Evolutionary conservation across 2,888 invertebrate genomes (phyloP).

Genomic region (Dicyrtomina minuta): DNA sequence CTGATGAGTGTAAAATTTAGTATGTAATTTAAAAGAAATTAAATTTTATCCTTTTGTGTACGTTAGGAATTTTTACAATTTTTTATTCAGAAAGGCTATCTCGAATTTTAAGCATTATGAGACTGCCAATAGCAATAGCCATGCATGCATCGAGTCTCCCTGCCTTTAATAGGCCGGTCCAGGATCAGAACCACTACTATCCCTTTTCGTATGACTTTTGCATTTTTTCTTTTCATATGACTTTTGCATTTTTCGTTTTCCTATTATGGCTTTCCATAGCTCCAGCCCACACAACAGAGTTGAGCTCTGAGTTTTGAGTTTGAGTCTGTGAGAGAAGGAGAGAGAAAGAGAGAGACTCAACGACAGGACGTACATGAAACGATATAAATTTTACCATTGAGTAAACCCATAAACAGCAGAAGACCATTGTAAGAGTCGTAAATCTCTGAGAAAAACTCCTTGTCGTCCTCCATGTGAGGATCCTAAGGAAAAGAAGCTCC

Average conservation of each 20-base stretch:
- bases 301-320: not conserved
- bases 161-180: not conserved
- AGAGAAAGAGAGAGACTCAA: no score
- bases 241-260: conserved; percentile 17
- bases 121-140: no score
- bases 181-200: not conserved
- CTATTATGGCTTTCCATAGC: not conserved
- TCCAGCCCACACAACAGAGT: no score
- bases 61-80: no score
- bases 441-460: conserved; percentile 37
- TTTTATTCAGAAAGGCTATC: no score
- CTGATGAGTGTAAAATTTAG: no score
- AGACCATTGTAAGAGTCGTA: conserved; percentile 41
- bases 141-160: no score
- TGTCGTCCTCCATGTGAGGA: conserved; percentile 27
- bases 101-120: no score
- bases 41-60: no score
- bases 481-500: no score
- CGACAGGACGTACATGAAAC: conserved; percentile 9
- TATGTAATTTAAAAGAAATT: no score
- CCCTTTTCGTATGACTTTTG: not conserved
- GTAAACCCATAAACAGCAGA: conserved; percentile 46
- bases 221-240: not conserved
- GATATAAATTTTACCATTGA: conserved; percentile 43
- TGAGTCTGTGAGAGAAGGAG: not conserved